A percentile compares a stretch with the other conserved stretches of the same genome.
phyloP scores from a whole-genome alignment of 1,140 invertebrate genomes.

The Nasonia longicornis region DNA sequence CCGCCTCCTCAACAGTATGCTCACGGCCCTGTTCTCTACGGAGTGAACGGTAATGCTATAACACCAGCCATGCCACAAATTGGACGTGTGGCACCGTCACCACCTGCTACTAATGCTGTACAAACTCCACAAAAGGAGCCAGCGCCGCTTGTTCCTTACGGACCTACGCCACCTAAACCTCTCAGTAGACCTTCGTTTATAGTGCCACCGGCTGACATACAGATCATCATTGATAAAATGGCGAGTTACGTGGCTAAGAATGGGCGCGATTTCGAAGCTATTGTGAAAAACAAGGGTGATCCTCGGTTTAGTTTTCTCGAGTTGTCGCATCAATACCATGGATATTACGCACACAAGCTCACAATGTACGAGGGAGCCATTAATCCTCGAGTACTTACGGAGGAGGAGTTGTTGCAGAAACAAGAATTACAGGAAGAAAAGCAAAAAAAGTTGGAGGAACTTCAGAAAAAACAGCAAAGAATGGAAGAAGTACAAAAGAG shows the following conservation, averaged over 20 bases:
- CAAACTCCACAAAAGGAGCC: slow-evolving; percentile 53
- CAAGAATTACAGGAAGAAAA: slow-evolving; percentile 67
- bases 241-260: slow-evolving; percentile 95
- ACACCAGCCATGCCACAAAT: slow-evolving; percentile 50
- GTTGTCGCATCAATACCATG: slow-evolving; percentile 78
- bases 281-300: slow-evolving; percentile 88
- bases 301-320: slow-evolving; percentile 86
- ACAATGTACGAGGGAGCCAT: slow-evolving; percentile 66
- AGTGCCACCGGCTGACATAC: slow-evolving; percentile 82
- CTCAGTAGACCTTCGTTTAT: slow-evolving; percentile 69
- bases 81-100: slow-evolving; percentile 24
- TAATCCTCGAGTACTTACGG: slow-evolving; percentile 64
- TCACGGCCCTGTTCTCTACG: slow-evolving; percentile 65
- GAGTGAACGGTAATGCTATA: slow-evolving; percentile 54
- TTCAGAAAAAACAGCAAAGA: slow-evolving; percentile 65
- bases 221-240: slow-evolving; percentile 95
- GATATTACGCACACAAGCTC: slow-evolving; percentile 80
- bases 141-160: slow-evolving; percentile 63
- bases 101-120: slow-evolving; percentile 23
- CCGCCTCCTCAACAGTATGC: slow-evolving; percentile 64
- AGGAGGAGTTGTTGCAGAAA: slow-evolving; percentile 65
- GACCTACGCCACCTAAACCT: slow-evolving; percentile 63
- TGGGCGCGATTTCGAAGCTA: slow-evolving; percentile 91
- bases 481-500: slow-evolving; percentile 70
- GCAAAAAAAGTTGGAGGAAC: slow-evolving; percentile 64